Evolutionary conservation across 2,888 invertebrate species (phyloP).

Genomic region (Laothoe populi): DNA sequence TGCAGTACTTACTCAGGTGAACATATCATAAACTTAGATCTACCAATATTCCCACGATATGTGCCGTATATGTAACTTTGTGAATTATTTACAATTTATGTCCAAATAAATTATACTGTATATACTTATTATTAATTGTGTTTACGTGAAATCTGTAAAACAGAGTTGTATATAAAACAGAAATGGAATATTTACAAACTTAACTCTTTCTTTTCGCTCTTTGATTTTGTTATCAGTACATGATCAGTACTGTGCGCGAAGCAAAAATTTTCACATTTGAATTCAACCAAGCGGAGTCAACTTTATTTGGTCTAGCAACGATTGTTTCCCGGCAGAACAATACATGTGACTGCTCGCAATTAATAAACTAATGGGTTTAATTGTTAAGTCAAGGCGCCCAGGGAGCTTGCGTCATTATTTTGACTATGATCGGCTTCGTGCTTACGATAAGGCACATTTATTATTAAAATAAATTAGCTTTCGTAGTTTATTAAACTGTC

Average conservation of each 20-base stretch:
- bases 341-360: conserved; percentile 66
- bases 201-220: too few relatives aligned
- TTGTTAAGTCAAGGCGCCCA: conserved; percentile 60
- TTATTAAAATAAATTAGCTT: conserved; percentile 49
- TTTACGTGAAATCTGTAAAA: too few relatives aligned
- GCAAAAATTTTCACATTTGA: conserved; percentile 13
- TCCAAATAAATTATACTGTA: background rate
- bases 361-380: conserved; percentile 79
- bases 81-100: background rate
- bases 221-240: too few relatives aligned
- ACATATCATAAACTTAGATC: background rate
- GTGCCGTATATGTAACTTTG: background rate
- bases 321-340: conserved; percentile 76
- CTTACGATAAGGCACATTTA: conserved; percentile 75
- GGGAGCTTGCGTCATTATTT: conserved; percentile 70
- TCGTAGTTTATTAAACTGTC: conserved; percentile 69
- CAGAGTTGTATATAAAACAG: background rate
- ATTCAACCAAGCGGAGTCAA: conserved; percentile 60
- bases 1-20: background rate
- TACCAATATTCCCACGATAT: background rate
- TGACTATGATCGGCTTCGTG: conserved; percentile 78
- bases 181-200: background rate
- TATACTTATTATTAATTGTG: too few relatives aligned
- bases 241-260: background rate
- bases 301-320: conserved; percentile 81